Percentiles rank a stretch among this genome's conserved stretches.
phyloP scores from a whole-genome alignment of 2,888 invertebrate genomes.

The Brachyptera putata region DNA sequence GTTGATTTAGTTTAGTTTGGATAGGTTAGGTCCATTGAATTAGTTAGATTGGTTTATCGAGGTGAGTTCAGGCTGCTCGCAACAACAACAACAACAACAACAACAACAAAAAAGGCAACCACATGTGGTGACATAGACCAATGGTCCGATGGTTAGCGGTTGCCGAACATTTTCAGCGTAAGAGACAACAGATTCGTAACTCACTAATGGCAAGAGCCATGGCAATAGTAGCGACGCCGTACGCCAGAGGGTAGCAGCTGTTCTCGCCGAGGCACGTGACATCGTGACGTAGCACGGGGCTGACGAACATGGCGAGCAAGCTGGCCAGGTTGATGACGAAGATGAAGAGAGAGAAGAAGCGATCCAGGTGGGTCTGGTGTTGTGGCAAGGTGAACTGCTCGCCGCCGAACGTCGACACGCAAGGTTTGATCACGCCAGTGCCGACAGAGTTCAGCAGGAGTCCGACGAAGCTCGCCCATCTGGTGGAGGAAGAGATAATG shows the following conservation, averaged over 20 bases:
- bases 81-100: no score
- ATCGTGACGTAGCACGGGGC: constrained; percentile 79
- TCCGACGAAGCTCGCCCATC: constrained; percentile 60
- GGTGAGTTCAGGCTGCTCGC: no score
- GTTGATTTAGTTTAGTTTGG: no score
- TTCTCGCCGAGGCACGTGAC: constrained; percentile 70
- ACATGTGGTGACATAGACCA: no score
- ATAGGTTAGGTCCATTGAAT: no score
- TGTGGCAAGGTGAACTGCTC: constrained; percentile 84
- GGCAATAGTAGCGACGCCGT: constrained; percentile 81
- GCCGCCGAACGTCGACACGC: constrained; percentile 92
- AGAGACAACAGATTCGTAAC: no score
- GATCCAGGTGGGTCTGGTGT: constrained; percentile 72
- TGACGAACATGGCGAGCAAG: constrained; percentile 79
- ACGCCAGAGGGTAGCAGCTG: constrained; percentile 80
- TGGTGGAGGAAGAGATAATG: constrained; percentile 47
- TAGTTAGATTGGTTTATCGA: no score
- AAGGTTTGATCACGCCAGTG: constrained; percentile 94
- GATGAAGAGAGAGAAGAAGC: constrained; percentile 92
- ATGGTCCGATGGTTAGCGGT: no score
- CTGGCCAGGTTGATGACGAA: constrained; percentile 90
- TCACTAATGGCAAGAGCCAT: constrained; percentile 80
- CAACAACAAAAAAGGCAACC: no score
- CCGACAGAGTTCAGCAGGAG: constrained; percentile 79
- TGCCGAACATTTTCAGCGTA: no score